Evolutionary conservation across 2,113 vertebrate genomes (phyloP).

Genomic region (Chunga burmeisteri): DNA sequence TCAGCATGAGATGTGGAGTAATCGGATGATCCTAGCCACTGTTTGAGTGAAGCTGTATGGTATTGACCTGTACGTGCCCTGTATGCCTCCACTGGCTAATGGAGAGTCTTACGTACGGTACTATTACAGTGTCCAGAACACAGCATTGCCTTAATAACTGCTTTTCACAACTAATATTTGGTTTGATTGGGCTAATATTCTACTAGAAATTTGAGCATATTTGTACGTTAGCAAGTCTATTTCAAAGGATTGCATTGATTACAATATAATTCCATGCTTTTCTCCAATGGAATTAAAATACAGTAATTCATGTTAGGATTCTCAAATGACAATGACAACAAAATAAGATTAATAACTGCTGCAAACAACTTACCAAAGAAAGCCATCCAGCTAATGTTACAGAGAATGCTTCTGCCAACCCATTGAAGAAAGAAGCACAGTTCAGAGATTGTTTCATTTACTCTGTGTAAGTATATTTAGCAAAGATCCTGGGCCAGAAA

Average conservation of each 20-base stretch:
- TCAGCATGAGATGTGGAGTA: accelerated
- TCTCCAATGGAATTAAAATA: not conserved
- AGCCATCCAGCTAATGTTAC: conserved; percentile 33
- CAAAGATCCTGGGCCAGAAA: not conserved
- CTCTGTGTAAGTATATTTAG: not conserved
- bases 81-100: accelerated
- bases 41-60: accelerated
- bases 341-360: conserved; percentile 22
- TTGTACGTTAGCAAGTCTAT: not conserved
- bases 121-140: not conserved
- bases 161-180: not conserved
- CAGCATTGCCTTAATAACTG: not conserved
- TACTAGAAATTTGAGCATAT: not conserved
- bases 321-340: not conserved
- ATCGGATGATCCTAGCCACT: not conserved
- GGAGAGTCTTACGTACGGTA: not conserved
- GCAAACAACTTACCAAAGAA: not conserved
- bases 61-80: not conserved
- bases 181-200: not conserved
- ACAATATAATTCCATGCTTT: not conserved
- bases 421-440: not conserved
- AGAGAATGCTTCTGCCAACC: not conserved
- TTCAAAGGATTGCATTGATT: not conserved
- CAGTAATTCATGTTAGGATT: not conserved
- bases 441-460: not conserved